Base-by-base conservation (phyloP, 1,140 invertebrate genomes). In the Magallana angulata region DNA sequence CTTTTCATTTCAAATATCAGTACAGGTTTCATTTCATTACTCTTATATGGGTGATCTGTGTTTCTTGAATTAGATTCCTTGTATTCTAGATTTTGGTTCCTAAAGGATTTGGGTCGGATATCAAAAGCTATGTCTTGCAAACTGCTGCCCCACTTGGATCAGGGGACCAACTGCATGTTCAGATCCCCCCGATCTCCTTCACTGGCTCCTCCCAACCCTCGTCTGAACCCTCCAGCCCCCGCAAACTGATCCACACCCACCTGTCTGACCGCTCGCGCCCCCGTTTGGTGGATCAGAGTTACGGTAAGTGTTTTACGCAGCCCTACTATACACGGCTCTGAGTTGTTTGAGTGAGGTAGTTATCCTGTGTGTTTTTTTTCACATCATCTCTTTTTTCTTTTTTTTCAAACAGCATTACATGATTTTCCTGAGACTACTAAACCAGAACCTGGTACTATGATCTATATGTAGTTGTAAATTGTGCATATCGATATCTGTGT, bases 71-170 rank as follows among this genome's bases (percentile, higher is more conserved):
- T 48, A 48, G 36, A 48, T 56, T 48, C 36, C 36, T 48, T 86
- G 57, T 87, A 84, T 85, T 81, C 0, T 88, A 96, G 95, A 96
- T 99, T 59, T 94, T 99, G 60, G 97, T 90, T 6, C 56, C 89
- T 57, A 91, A 92, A 71, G 93, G 92, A 11, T 91, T 85, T 89
- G 93, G 93, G 57, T 82, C 84, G 11, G 91, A 93, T 91, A 90
- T 92, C 8, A 81, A 36, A 58, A 85, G 80, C 36, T 87, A 83
- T 62, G 9, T 30, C 58, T 56, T 36, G 57, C 87, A 88, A 7
- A 71, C 85, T 8, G 62, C 88, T 1, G 76, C 89, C 7, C 85
- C 88, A 14, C 12, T 80, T 7, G 85, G 86, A 18, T 48, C 84
- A 30, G 30, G 80, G 18, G 90, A 89, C n/a, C 91, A 91, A 82